phyloP scores from a whole-genome alignment of 2,113 vertebrate genomes.

The Sakesphorus luctuosus region DNA sequence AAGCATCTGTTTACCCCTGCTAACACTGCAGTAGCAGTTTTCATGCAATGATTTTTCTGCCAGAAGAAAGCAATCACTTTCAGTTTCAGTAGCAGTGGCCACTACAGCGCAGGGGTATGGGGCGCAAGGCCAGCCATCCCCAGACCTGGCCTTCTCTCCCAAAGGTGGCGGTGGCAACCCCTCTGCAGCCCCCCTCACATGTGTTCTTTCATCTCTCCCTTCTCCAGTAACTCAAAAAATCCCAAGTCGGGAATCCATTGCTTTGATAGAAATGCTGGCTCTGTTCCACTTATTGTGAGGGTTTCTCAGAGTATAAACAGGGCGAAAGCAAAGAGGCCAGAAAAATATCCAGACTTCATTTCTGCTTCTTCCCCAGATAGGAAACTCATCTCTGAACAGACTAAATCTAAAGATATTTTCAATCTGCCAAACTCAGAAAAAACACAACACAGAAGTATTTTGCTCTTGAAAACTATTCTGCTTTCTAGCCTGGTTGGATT shows the following conservation, averaged over 20 bases:
- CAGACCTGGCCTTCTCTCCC: background rate
- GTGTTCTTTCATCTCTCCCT: no score
- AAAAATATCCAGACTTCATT: background rate
- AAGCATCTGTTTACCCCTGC: background rate
- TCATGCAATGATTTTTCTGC: background rate
- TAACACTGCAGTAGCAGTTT: background rate
- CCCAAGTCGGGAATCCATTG: background rate
- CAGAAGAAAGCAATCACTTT: background rate
- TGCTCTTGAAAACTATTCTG: background rate
- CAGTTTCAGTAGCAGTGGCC: background rate
- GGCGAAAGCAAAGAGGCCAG: background rate
- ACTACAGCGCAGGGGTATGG: fast-evolving
- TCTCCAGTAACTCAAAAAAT: background rate
- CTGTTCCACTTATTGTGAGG: fast-evolving
- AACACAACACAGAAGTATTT: background rate
- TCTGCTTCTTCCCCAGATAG: background rate
- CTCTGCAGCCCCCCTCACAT: background rate
- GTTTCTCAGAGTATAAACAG: background rate
- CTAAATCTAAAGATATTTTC: background rate
- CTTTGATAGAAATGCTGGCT: background rate
- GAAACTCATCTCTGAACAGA: background rate
- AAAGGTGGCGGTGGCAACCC: background rate
- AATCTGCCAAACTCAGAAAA: background rate
- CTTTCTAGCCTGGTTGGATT: background rate
- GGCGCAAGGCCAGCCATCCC: fast-evolving